These are phyloP conservation scores for Piprites chloris DNA, from an alignment of 2,113 vertebrate species.

Conservation along the genomic window DNA sequence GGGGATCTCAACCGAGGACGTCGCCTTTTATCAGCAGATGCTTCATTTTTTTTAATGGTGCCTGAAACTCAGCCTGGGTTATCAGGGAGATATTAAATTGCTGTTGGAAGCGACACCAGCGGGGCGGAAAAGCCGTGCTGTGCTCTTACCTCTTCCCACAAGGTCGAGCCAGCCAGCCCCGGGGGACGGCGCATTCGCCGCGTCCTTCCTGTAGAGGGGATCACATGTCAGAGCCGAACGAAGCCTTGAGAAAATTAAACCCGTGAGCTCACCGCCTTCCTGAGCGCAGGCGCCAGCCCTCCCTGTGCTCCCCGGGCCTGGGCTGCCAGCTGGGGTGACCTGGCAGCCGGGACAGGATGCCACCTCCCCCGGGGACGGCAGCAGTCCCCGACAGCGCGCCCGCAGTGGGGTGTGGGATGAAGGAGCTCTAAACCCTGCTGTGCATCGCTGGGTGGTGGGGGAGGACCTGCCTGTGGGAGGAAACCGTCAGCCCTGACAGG, in stretches of 20 bases:
- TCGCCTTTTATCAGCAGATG: neutral
- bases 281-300: neutral
- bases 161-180: constrained; percentile 44
- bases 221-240: constrained; percentile 35
- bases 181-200: neutral
- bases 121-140: constrained; percentile 6
- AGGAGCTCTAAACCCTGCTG: neutral
- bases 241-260: constrained; percentile 55
- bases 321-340: neutral
- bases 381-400: rapidly evolving
- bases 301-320: neutral
- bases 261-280: constrained; percentile 21
- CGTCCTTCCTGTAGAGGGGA: constrained; percentile 49
- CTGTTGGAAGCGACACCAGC: constrained; percentile 33
- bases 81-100: constrained; percentile 51
- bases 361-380: rapidly evolving
- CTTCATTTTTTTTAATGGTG: neutral
- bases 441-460: neutral
- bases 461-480: neutral
- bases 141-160: constrained; percentile 57
- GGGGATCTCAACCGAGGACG: neutral
- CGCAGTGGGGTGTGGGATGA: neutral
- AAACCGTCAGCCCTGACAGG: neutral
- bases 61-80: neutral
- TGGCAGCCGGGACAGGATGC: neutral